These are phyloP conservation scores for Ictalurus furcatus DNA, from an alignment of 2,113 vertebrate species.

Conservation along the genomic window DNA sequence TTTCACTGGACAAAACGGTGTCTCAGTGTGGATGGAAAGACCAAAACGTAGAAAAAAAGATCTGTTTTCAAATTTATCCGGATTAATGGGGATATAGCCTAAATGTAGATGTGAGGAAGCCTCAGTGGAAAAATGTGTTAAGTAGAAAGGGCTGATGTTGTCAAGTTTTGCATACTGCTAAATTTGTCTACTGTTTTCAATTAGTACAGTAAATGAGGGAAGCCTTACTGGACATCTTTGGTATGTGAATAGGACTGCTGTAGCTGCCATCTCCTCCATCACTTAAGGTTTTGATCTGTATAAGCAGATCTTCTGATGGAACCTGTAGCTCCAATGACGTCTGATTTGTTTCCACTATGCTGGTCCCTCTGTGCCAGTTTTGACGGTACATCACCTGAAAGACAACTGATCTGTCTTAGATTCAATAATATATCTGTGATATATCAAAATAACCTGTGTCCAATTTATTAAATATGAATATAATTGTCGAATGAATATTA, in stretches of 20 bases:
- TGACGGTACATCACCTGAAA: conserved; percentile 81
- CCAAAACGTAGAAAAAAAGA: too few relatives aligned
- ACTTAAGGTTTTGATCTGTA: conserved; percentile 84
- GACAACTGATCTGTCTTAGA: background rate
- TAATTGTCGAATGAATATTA: background rate
- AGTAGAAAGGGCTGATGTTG: background rate
- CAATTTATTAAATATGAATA: background rate
- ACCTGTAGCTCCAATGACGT: conserved; percentile 84
- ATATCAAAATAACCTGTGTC: background rate
- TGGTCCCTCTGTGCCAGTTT: conserved; percentile 77
- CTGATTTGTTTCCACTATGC: conserved; percentile 83
- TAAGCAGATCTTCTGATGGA: conserved; percentile 83
- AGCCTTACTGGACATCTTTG: conserved; percentile 84
- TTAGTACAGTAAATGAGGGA: conserved; percentile 9
- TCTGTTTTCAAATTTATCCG: too few relatives aligned
- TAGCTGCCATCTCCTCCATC: conserved; percentile 86
- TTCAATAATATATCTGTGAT: background rate
- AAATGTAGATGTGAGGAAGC: background rate
- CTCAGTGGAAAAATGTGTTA: background rate
- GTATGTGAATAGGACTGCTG: conserved; percentile 86
- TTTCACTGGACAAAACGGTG: too few relatives aligned
- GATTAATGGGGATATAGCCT: background rate
- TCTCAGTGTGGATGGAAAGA: too few relatives aligned
- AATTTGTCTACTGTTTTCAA: background rate
- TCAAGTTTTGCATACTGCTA: background rate